Evolutionary conservation across 2,113 vertebrate genomes (phyloP).

Genomic region (Ginglymostoma cirratum): DNA sequence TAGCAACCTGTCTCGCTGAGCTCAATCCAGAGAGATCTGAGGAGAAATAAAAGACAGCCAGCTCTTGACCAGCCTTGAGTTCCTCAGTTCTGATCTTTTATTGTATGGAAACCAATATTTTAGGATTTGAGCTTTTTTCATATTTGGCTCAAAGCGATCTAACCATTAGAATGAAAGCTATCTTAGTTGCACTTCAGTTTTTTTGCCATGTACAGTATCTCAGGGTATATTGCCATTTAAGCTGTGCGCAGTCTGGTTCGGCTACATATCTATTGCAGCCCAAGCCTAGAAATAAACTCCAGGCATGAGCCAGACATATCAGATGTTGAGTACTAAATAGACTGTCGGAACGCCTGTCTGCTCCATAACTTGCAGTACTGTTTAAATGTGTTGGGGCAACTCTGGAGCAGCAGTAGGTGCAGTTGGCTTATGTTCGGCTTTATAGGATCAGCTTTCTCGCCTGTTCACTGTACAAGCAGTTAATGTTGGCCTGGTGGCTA

Average conservation of each 20-base stretch:
- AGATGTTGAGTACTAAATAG: slow-evolving; percentile 10
- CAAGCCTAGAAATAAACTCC: slow-evolving; percentile 21
- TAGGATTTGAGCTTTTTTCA: neutral
- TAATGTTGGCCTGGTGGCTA: neutral
- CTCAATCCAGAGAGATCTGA: neutral
- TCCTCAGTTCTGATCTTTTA: neutral
- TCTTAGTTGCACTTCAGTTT: neutral
- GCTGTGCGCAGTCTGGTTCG: neutral
- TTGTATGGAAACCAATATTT: no score
- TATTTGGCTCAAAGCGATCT: neutral
- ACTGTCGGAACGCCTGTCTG: neutral
- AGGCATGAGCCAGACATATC: neutral
- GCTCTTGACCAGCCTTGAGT: neutral
- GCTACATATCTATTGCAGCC: neutral
- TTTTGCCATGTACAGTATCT: neutral
- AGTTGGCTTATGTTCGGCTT: neutral
- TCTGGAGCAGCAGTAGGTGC: no score
- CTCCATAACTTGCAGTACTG: neutral
- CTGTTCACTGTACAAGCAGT: neutral
- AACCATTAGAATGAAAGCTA: neutral
- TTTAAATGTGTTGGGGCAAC: neutral
- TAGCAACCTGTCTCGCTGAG: neutral
- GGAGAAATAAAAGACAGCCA: neutral
- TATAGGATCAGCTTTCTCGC: neutral
- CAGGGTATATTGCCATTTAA: neutral